Percentiles rank a stretch among this genome's conserved stretches.
Conservation (phyloP, 2,797 vertebrate genomes). For the Crax fasciolata region DNA sequence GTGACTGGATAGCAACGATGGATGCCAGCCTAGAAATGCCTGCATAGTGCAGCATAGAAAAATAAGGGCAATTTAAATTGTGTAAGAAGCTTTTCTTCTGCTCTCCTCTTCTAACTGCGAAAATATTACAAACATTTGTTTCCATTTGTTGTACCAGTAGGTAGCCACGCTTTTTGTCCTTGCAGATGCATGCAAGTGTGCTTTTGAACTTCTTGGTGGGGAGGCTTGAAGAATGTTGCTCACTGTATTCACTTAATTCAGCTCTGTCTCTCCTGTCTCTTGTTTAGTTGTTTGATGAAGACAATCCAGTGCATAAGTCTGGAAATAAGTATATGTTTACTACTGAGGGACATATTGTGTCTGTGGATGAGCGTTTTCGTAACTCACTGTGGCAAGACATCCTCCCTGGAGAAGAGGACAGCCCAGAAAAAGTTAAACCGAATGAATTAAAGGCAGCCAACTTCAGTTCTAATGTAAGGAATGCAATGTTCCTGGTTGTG, state of each 20-base stretch:
- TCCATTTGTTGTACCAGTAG: background rate
- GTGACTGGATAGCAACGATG: background rate
- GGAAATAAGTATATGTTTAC: conserved; percentile 97
- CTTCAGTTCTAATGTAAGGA: conserved; percentile 87
- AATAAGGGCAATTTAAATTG: background rate
- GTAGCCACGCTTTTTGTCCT: background rate
- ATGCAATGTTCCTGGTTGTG: rapidly evolving
- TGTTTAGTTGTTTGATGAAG: conserved; percentile 94
- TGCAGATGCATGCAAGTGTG: rapidly evolving
- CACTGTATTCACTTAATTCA: rapidly evolving
- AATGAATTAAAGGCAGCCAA: conserved; percentile 82
- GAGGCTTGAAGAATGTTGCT: background rate
- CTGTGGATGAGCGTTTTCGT: conserved; percentile 92
- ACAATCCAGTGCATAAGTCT: conserved; percentile 95
- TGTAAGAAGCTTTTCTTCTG: background rate
- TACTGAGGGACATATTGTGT: conserved; percentile 95
- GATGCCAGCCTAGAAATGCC: background rate
- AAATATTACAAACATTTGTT: background rate
- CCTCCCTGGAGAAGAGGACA: conserved; percentile 81
- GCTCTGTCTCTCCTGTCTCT: background rate
- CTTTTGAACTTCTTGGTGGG: rapidly evolving
- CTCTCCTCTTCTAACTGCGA: background rate
- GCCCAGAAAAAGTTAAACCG: conserved; percentile 49
- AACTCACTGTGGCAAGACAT: conserved; percentile 90
- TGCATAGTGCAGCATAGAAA: background rate